Conservation (phyloP, 1,140 invertebrate species). For the Drosophila teissieri region DNA sequence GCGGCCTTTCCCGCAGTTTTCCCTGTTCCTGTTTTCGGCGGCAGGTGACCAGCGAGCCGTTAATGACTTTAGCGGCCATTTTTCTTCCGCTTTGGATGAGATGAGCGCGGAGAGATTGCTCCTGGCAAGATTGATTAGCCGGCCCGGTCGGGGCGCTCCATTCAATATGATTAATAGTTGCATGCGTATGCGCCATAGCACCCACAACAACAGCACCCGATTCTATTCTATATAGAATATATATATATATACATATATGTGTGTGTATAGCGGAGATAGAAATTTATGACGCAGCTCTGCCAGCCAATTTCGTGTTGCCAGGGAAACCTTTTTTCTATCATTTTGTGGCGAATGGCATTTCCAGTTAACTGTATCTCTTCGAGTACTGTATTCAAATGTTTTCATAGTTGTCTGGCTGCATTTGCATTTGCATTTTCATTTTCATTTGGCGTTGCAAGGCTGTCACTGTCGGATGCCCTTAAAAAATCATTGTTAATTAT, state of each 20-base stretch:
- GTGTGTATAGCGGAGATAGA: constrained; percentile 28
- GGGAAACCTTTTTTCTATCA: constrained; percentile 20
- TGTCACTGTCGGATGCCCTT: constrained; percentile 1
- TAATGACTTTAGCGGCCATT: constrained; percentile 80
- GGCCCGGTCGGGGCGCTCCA: constrained; percentile 46
- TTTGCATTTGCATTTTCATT: background rate
- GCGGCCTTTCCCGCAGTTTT: background rate
- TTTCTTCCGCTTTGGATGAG: constrained; percentile 57
- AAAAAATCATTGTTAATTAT: too few relatives aligned
- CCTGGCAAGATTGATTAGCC: constrained; percentile 78
- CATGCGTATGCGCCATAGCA: constrained; percentile 52
- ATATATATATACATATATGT: background rate
- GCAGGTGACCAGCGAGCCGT: constrained; percentile 75
- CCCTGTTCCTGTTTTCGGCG: constrained; percentile 16
- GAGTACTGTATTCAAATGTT: constrained; percentile 2
- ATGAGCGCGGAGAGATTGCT: constrained; percentile 54
- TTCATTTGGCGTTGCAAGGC: background rate
- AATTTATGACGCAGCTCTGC: constrained; percentile 70
- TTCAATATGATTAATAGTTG: constrained; percentile 82
- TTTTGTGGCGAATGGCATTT: constrained; percentile 14
- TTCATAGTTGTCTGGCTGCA: constrained; percentile 3
- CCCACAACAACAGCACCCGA: constrained; percentile 39
- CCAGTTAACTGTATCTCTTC: constrained; percentile 20
- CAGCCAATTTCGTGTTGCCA: constrained; percentile 72
- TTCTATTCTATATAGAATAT: background rate